Conservation (phyloP, 2,113 vertebrate species). For the Camelus dromedarius region DNA sequence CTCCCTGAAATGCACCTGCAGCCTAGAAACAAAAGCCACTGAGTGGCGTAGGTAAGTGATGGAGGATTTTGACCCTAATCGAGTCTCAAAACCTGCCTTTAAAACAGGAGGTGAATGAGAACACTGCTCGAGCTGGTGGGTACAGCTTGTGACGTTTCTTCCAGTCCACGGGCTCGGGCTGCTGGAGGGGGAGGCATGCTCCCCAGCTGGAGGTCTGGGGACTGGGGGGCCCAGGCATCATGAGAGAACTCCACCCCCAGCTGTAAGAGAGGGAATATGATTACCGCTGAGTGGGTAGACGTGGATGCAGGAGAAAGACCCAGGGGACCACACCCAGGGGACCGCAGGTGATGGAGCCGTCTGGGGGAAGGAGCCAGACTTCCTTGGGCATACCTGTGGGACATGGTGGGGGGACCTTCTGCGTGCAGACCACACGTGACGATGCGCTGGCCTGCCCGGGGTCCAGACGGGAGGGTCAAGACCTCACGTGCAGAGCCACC, state of each 20-base stretch:
- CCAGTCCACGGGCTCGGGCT: neutral
- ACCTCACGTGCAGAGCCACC: fast-evolving
- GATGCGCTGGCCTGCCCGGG: neutral
- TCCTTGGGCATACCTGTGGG: neutral
- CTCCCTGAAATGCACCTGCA: neutral
- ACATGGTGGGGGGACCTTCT: neutral
- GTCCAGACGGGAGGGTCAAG: neutral
- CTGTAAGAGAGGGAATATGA: neutral
- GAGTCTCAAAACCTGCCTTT: neutral
- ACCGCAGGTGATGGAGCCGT: fast-evolving
- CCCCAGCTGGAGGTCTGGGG: too few species aligned
- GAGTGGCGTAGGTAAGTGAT: neutral
- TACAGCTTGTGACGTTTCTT: neutral
- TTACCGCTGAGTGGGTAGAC: neutral
- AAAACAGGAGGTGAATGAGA: neutral
- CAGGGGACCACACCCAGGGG: neutral
- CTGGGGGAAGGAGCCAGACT: neutral
- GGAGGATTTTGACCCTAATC: neutral
- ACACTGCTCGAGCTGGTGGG: neutral
- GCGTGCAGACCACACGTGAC: neutral
- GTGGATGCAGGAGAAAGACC: fast-evolving
- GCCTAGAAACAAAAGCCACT: neutral
- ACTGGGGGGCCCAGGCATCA: neutral
- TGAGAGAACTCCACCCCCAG: neutral
- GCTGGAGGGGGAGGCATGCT: neutral